Evolutionary conservation across 2,113 vertebrate species (phyloP).

Genomic region (Muscicapa adusta): DNA sequence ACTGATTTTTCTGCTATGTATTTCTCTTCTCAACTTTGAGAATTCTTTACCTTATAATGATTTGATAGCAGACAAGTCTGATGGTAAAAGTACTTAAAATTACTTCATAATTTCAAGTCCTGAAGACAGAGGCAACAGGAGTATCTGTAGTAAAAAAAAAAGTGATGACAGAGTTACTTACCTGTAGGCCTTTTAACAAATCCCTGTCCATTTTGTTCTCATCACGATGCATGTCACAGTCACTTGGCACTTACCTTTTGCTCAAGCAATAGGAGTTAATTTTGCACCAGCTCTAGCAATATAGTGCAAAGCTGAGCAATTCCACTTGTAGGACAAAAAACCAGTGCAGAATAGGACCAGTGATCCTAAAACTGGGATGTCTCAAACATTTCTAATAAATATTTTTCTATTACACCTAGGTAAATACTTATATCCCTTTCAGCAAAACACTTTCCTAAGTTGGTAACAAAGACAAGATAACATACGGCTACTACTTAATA

Average conservation of each 20-base stretch:
- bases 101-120: neutral
- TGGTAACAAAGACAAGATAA: neutral
- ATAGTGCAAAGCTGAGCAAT: fast-evolving
- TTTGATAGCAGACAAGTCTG: neutral
- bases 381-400: neutral
- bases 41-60: neutral
- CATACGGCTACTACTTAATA: neutral
- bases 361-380: neutral
- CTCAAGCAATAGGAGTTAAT: neutral
- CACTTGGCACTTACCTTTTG: neutral
- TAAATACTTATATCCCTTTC: neutral
- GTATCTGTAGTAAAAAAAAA: neutral
- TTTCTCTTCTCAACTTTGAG: neutral
- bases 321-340: neutral
- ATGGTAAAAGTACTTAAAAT: neutral
- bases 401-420: neutral
- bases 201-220: neutral
- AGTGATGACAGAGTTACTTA: neutral
- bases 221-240: neutral
- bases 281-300: neutral
- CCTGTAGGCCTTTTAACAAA: neutral
- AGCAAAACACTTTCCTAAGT: neutral
- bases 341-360: neutral
- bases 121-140: neutral
- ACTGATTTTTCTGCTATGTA: neutral